phyloP scores from a whole-genome alignment of 2,113 vertebrate species.

The Lagopus leucura region DNA sequence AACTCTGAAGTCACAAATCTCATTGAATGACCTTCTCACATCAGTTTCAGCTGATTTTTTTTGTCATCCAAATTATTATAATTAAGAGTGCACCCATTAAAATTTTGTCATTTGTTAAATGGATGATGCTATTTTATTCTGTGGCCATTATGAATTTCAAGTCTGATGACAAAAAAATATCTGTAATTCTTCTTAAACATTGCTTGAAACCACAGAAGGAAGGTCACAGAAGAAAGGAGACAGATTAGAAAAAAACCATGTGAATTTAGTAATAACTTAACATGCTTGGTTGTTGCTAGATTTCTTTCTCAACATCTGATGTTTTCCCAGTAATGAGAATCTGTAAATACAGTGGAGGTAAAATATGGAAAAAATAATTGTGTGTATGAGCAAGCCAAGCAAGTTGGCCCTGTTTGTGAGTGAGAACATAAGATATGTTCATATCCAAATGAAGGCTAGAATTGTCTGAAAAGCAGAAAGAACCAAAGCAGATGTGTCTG shows the following conservation, averaged over 20 bases:
- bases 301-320: not conserved
- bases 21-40: constrained; percentile 53
- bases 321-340: not conserved
- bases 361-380: not conserved
- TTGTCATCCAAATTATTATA: constrained; percentile 65
- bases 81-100: constrained; percentile 61
- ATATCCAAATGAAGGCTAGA: not conserved
- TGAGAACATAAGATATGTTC: not conserved
- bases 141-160: constrained; percentile 59
- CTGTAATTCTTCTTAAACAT: constrained; percentile 26
- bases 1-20: constrained; percentile 42
- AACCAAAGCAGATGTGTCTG: not conserved
- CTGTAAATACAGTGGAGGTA: constrained; percentile 13
- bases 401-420: not conserved
- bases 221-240: constrained; percentile 14
- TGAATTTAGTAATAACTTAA: not conserved
- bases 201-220: constrained; percentile 39
- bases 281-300: not conserved
- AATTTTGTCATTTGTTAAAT: constrained; percentile 69
- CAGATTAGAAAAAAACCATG: constrained; percentile 40
- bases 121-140: constrained; percentile 66
- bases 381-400: not conserved
- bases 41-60: constrained; percentile 61
- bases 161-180: constrained; percentile 59
- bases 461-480: constrained; percentile 17